A percentile compares a stretch with the other conserved stretches of the same genome.
These are phyloP conservation scores for Aplocera efformata DNA, from an alignment of 2,888 invertebrate genomes.

Conservation along the genomic window DNA sequence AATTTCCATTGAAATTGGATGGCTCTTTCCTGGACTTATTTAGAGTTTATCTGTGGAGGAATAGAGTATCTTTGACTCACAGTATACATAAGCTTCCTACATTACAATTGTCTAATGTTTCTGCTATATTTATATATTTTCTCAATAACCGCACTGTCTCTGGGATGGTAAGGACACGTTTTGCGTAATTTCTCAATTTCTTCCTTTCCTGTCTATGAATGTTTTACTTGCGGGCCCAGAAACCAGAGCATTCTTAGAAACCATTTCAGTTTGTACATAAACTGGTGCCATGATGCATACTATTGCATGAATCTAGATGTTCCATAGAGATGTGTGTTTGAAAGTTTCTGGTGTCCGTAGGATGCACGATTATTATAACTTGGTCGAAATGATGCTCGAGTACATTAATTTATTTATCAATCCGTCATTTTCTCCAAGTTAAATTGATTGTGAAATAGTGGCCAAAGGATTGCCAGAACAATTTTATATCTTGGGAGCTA, in stretches of 20 bases:
- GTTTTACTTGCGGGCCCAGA: constrained; percentile 56
- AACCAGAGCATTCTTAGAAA: constrained; percentile 38
- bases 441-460: constrained; percentile 47
- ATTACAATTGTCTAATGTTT: constrained; percentile 46
- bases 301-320: constrained; percentile 45
- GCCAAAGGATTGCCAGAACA: constrained; percentile 50
- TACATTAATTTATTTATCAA: background rate
- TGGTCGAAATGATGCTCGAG: constrained; percentile 25
- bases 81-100: constrained; percentile 51
- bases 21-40: constrained; percentile 16
- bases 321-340: constrained; percentile 39
- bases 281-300: constrained; percentile 30
- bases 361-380: constrained; percentile 54
- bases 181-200: constrained; percentile 54
- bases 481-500: constrained; percentile 36
- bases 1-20: constrained; percentile 14
- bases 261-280: constrained; percentile 22
- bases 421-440: constrained; percentile 37
- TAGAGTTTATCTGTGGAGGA: constrained; percentile 15
- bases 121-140: constrained; percentile 64
- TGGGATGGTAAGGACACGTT: constrained; percentile 73
- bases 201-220: constrained; percentile 42
- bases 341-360: constrained; percentile 56
- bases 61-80: constrained; percentile 39
- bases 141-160: constrained; percentile 64